Conservation (phyloP, 2,888 invertebrate species). For the Harmothoe impar region DNA sequence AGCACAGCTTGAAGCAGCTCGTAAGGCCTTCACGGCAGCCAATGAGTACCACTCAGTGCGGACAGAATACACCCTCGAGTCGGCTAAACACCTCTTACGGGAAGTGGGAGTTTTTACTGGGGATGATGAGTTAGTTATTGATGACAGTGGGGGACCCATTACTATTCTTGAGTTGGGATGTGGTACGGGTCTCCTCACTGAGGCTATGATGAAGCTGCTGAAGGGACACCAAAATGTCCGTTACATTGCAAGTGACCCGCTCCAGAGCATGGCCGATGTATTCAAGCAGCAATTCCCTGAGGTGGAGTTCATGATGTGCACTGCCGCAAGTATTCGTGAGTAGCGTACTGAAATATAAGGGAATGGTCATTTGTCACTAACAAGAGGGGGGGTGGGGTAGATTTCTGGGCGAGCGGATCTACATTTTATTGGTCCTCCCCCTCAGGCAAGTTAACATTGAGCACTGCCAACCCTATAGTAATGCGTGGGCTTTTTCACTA, state of each 20-base stretch:
- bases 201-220: not conserved
- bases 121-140: not conserved
- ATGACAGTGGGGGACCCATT: not conserved
- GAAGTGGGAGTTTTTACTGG: not conserved
- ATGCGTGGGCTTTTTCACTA: too few species aligned
- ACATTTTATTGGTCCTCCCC: too few species aligned
- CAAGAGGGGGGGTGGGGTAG: too few species aligned
- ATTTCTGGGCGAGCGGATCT: too few species aligned
- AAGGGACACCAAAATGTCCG: not conserved
- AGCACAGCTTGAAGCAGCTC: not conserved
- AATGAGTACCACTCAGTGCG: not conserved
- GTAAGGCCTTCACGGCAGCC: not conserved
- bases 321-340: not conserved
- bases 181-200: not conserved
- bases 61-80: not conserved
- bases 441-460: too few species aligned
- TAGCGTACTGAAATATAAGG: too few species aligned
- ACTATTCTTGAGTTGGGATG: constrained; percentile 6
- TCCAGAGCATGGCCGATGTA: not conserved
- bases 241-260: constrained; percentile 11
- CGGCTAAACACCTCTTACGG: not conserved
- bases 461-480: too few species aligned
- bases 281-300: not conserved
- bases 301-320: not conserved
- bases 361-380: too few species aligned